These are phyloP conservation scores for Mercenaria mercenaria DNA, from an alignment of 1,140 invertebrate genomes.

Conservation along the genomic window DNA sequence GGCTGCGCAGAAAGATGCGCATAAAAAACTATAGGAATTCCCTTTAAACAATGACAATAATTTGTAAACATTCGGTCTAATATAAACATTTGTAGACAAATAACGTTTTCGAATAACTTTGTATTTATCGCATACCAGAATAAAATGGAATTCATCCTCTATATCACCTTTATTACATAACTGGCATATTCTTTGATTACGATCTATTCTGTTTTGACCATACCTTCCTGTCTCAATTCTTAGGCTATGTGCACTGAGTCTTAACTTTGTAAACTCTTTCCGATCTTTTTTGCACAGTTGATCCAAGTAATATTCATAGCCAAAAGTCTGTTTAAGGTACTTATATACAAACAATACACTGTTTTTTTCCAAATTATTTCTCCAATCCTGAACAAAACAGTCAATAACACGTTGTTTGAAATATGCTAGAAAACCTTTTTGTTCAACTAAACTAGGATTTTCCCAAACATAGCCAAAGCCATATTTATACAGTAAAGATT, in stretches of 20 bases:
- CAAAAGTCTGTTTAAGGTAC: neutral
- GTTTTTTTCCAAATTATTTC: neutral
- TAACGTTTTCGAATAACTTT: slow-evolving; percentile 24
- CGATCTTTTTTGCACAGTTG: neutral
- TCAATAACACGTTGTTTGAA: slow-evolving; percentile 18
- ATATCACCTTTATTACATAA: neutral
- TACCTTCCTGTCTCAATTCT: neutral
- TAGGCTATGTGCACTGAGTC: neutral
- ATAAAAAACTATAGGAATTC: no score
- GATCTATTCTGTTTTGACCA: neutral
- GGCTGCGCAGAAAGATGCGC: no score
- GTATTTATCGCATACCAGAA: neutral
- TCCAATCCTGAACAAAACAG: slow-evolving; percentile 10
- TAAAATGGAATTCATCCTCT: slow-evolving; percentile 30
- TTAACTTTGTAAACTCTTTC: neutral
- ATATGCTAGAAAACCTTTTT: neutral
- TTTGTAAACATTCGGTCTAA: slow-evolving; percentile 11
- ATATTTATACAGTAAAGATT: neutral
- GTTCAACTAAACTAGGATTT: neutral
- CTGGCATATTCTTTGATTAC: neutral
- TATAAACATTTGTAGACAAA: neutral
- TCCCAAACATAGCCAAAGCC: neutral
- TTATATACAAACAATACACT: neutral
- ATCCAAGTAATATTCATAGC: slow-evolving; percentile 5
- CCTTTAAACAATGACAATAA: no score